Conservation (phyloP, 2,888 invertebrate genomes). For the Temnothorax rugatulus region DNA sequence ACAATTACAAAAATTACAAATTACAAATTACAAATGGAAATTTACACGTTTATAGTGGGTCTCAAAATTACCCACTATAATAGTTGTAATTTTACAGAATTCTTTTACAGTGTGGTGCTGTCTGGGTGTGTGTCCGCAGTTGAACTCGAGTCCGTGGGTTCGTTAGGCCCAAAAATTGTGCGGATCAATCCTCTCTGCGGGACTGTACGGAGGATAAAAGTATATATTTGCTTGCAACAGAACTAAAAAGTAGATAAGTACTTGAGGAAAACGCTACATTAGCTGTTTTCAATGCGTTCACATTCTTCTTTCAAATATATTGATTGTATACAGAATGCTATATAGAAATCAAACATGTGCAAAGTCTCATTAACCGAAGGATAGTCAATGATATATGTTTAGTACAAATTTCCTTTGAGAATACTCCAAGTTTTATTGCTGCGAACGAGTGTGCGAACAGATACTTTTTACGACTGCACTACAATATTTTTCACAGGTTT, state of each 20-base stretch:
- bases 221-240: background rate
- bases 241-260: background rate
- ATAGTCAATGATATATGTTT: background rate
- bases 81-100: too few relatives aligned
- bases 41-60: too few relatives aligned
- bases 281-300: background rate
- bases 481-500: slow-evolving; percentile 36
- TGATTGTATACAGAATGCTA: background rate
- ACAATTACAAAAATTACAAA: too few relatives aligned
- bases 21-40: too few relatives aligned
- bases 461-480: slow-evolving; percentile 13
- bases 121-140: too few relatives aligned
- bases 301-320: background rate
- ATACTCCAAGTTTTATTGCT: slow-evolving; percentile 35
- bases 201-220: background rate
- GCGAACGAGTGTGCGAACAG: background rate
- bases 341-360: background rate
- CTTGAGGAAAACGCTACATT: background rate
- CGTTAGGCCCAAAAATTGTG: too few relatives aligned
- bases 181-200: too few relatives aligned
- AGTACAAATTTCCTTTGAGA: slow-evolving; percentile 16
- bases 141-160: too few relatives aligned
- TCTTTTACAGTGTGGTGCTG: too few relatives aligned
- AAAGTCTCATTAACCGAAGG: background rate
- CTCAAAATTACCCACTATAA: too few relatives aligned